These are phyloP conservation scores for Chelidonichthys spinosus DNA, from an alignment of 2,797 vertebrate species.

Conservation along the genomic window DNA sequence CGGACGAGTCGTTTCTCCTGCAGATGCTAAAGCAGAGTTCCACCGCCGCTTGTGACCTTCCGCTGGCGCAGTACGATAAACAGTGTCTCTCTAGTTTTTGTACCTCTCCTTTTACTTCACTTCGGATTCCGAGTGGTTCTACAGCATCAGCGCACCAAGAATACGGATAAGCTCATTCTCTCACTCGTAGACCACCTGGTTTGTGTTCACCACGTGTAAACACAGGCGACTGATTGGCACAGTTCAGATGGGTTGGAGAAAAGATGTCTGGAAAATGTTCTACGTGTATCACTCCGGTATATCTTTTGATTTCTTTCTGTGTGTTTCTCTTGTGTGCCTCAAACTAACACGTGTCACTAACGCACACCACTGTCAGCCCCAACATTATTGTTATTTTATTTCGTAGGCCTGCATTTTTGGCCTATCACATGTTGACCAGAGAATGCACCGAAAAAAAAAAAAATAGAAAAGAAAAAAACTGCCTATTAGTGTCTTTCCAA, in stretches of 20 bases:
- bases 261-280: constrained; percentile 67
- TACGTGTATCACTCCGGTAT: constrained; percentile 43
- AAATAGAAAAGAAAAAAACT: constrained; percentile 65
- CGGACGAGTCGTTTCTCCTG: constrained; percentile 7
- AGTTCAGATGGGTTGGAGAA: constrained; percentile 75
- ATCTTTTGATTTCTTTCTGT: constrained; percentile 46
- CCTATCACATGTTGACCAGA: constrained; percentile 80
- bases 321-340: constrained; percentile 78
- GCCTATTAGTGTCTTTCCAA: constrained; percentile 84
- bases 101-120: constrained; percentile 47
- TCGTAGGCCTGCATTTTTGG: constrained; percentile 27
- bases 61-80: constrained; percentile 68
- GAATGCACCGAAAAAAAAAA: constrained; percentile 71
- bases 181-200: constrained; percentile 57
- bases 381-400: constrained; percentile 21
- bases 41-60: constrained; percentile 68
- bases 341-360: constrained; percentile 77
- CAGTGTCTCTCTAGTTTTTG: constrained; percentile 41
- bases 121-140: constrained; percentile 34
- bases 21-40: constrained; percentile 55
- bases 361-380: constrained; percentile 68
- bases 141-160: constrained; percentile 49
- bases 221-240: constrained; percentile 57
- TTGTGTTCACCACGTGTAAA: constrained; percentile 66
- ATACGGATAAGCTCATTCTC: constrained; percentile 54